These are phyloP conservation scores for Carposina sasakii DNA, from an alignment of 1,140 invertebrate genomes.

Conservation along the genomic window DNA sequence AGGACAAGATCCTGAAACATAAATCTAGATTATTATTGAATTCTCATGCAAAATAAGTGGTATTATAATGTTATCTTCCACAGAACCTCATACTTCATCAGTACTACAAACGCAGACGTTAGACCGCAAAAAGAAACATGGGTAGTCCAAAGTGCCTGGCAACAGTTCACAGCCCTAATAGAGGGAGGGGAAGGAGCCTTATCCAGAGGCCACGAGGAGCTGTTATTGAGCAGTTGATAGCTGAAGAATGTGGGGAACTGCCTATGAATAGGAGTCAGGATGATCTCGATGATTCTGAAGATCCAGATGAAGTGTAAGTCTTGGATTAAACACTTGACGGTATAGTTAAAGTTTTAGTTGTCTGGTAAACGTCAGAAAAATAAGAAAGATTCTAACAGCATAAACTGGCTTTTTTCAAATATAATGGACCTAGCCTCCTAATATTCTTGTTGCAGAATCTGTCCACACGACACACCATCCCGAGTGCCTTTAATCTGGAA, in stretches of 20 bases:
- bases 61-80: too few relatives aligned
- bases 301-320: constrained; percentile 58
- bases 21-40: too few relatives aligned
- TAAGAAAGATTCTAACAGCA: too few relatives aligned
- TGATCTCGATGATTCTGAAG: constrained; percentile 59
- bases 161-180: constrained; percentile 46
- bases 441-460: constrained; percentile 66
- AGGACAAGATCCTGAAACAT: too few relatives aligned
- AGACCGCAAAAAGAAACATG: constrained; percentile 46
- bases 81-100: constrained; percentile 59
- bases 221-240: constrained; percentile 59
- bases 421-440: too few relatives aligned
- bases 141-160: constrained; percentile 48
- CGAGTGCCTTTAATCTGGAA: constrained; percentile 79
- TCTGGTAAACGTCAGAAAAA: too few relatives aligned
- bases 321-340: too few relatives aligned
- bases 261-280: constrained; percentile 51
- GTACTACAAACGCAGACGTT: constrained; percentile 58
- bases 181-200: constrained; percentile 37
- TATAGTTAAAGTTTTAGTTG: background rate
- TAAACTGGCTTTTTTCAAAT: background rate
- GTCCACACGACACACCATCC: constrained; percentile 80
- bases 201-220: constrained; percentile 51
- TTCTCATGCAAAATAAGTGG: too few relatives aligned
- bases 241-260: constrained; percentile 58